A percentile compares a stretch with the other conserved stretches of the same genome.
Evolutionary conservation across 1,140 invertebrate species (phyloP).

Genomic region (Agraylea sexmaculata): DNA sequence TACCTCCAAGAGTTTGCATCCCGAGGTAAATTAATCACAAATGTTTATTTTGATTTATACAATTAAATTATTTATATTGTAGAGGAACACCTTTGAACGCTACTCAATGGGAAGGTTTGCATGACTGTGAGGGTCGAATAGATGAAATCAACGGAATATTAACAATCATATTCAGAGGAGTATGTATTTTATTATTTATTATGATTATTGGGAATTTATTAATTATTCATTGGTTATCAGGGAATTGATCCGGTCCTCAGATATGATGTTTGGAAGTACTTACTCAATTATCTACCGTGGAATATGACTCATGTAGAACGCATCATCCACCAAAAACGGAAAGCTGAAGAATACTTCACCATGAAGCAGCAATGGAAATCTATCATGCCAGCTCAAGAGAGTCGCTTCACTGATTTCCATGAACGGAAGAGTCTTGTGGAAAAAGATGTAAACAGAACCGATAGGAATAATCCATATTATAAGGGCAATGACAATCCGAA

Average conservation of each 20-base stretch:
- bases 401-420: constrained; percentile 75
- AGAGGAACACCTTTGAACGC: constrained; percentile 57
- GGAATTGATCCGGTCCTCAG: constrained; percentile 55
- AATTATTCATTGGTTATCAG: constrained; percentile 24
- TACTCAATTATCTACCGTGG: constrained; percentile 85
- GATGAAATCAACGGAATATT: constrained; percentile 55
- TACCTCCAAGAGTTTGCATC: constrained; percentile 45
- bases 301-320: constrained; percentile 62
- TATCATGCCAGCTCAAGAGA: constrained; percentile 78
- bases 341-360: constrained; percentile 78
- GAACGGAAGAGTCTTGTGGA: constrained; percentile 92
- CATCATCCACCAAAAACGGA: constrained; percentile 52
- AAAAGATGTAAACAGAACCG: constrained; percentile 95
- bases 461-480: constrained; percentile 84
- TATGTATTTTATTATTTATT: constrained; percentile 35
- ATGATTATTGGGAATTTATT: constrained; percentile 1
- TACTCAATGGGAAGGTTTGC: constrained; percentile 67
- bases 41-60: not conserved
- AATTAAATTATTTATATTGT: constrained; percentile 24
- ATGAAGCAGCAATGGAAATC: constrained; percentile 97
- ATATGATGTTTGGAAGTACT: constrained; percentile 88
- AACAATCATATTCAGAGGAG: constrained; percentile 81
- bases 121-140: constrained; percentile 66
- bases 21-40: constrained; percentile 29
- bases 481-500: constrained; percentile 86